These are phyloP conservation scores for Anas flavirostris DNA, from an alignment of 2,797 vertebrate genomes.

Conservation along the genomic window DNA sequence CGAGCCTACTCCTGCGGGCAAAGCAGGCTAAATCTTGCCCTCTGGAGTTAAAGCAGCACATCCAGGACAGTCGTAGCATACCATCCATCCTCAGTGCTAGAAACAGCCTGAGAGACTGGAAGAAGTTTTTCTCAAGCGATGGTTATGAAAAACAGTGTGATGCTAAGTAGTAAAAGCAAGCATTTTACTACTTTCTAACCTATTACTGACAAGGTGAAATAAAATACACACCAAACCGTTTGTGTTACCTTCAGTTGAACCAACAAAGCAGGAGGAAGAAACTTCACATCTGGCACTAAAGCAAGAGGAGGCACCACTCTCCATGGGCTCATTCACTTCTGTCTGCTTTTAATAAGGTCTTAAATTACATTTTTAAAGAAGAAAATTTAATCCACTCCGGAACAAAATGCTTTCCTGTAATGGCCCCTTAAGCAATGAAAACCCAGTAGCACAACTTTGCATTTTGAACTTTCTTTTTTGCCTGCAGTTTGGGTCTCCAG, in stretches of 20 bases:
- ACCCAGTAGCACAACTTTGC: not conserved
- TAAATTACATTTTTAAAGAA: not conserved
- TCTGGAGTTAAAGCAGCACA: not conserved
- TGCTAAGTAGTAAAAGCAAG: not conserved
- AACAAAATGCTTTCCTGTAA: not conserved
- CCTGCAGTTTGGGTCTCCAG: not conserved
- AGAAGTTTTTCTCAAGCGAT: not conserved
- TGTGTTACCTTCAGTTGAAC: not conserved
- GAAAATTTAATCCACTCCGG: not conserved
- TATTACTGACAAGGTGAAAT: not conserved
- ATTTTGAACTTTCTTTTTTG: not conserved
- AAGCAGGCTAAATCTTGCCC: not conserved
- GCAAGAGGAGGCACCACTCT: not conserved
- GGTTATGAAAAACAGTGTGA: not conserved
- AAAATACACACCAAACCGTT: not conserved
- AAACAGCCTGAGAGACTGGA: not conserved
- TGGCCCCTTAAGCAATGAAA: not conserved
- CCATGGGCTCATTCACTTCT: not conserved
- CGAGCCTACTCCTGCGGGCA: not conserved
- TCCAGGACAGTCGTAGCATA: not conserved
- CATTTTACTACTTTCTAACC: not conserved
- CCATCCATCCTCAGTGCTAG: accelerated
- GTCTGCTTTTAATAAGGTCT: not conserved
- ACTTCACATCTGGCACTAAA: not conserved
- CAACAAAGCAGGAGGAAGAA: not conserved